Evolutionary conservation across 2,113 vertebrate species (phyloP).

Genomic region (Promerops cafer): DNA sequence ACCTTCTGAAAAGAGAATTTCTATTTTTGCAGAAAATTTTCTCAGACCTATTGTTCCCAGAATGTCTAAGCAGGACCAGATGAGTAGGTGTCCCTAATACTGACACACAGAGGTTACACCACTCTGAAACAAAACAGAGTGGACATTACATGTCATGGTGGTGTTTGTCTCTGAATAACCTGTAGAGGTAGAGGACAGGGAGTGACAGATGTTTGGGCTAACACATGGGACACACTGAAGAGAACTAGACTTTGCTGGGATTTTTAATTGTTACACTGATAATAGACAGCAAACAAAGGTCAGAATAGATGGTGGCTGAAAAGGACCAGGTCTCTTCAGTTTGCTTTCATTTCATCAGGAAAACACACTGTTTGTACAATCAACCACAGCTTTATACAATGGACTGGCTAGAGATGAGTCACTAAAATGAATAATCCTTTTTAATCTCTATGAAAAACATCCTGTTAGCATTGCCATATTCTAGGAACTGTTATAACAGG

Average conservation of each 20-base stretch:
- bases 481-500: constrained; percentile 51
- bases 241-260: neutral
- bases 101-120: neutral
- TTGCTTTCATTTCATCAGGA: constrained; percentile 16
- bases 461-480: constrained; percentile 48
- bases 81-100: neutral
- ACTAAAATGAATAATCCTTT: constrained; percentile 44
- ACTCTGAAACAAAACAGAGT: neutral
- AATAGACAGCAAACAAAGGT: constrained; percentile 1
- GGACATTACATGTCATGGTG: too few species aligned
- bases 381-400: constrained; percentile 2
- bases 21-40: neutral
- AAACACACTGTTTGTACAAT: neutral
- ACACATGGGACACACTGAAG: neutral
- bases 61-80: neutral
- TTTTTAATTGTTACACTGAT: neutral
- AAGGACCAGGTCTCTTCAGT: neutral
- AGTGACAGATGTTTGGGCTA: neutral
- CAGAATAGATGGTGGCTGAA: neutral
- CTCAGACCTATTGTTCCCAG: neutral
- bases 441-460: constrained; percentile 57
- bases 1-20: neutral
- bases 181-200: neutral
- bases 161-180: neutral
- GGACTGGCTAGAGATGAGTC: constrained; percentile 47